Percentiles rank a stretch among this genome's conserved stretches.
These are phyloP conservation scores for Platycheirus rosarum DNA, from an alignment of 2,888 invertebrate genomes.

Conservation along the genomic window DNA sequence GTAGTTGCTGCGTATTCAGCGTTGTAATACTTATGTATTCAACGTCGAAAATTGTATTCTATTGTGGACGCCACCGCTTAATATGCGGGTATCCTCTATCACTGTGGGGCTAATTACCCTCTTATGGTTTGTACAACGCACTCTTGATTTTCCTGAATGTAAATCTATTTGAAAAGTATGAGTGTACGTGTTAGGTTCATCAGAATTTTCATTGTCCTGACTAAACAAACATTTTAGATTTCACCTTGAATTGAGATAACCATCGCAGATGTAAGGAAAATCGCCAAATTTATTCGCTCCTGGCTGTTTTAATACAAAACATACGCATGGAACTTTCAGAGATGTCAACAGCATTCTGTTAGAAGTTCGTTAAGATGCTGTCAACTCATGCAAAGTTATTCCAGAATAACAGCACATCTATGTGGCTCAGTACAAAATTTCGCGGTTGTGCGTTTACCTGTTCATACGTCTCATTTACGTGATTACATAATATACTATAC, in stretches of 20 bases:
- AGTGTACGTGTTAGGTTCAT: too few relatives aligned
- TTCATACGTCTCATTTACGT: too few relatives aligned
- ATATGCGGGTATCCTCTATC: background rate
- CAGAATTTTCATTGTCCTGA: too few relatives aligned
- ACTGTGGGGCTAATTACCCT: background rate
- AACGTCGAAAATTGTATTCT: background rate
- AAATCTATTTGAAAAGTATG: background rate
- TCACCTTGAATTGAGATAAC: background rate
- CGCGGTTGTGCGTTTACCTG: too few relatives aligned
- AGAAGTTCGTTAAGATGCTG: slow-evolving; percentile 8
- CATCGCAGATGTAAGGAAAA: background rate
- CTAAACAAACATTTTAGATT: background rate
- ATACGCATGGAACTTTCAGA: background rate
- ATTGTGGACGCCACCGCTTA: background rate
- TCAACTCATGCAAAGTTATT: slow-evolving; percentile 19
- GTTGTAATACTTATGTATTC: background rate
- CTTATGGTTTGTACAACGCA: background rate
- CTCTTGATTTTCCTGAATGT: background rate
- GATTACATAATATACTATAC: too few relatives aligned
- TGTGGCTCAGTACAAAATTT: background rate
- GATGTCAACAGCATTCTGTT: slow-evolving; percentile 12
- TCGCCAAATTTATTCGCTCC: background rate
- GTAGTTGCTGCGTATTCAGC: background rate
- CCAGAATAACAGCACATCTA: background rate
- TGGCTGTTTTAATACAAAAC: background rate